Base-by-base conservation (phyloP, 1,140 invertebrate species). In the Solenopsis invicta region DNA sequence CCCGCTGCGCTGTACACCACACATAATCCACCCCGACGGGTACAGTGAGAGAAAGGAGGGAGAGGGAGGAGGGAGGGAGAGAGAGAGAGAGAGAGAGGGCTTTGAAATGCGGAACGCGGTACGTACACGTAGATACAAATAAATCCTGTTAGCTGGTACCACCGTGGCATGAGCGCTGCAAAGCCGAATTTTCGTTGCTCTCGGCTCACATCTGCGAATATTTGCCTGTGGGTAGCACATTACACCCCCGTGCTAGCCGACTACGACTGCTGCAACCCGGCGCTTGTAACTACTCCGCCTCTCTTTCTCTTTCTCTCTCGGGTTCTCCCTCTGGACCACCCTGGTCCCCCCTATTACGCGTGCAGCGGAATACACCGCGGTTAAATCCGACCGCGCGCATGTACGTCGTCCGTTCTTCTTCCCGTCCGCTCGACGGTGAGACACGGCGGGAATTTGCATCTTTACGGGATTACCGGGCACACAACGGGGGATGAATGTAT, bases 91-190 rank as follows among this genome's bases (percentile, higher is more conserved):
- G 34, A 56, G 34, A 34, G 50, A 13, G 64, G 64, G 87, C 77
- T 52, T 56, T 54, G 74, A 87, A 84, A 90, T 87, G 67, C 80
- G 78, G 50, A 84, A 54, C 64, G n/a, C 13, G 54, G 45, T 67
- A 88, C 82, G 74, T 87, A 87, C 80, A 87, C 87, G 67, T 77
- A 85, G 88, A 91, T 86, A 89, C 90, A 90, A 91, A 91, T 92
- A 92, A 92, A 92, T 92, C 91, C 91, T 89, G 91, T 92, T 92
- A 92, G 91, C 87, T 67, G 74, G 76, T 61, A 71, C 64, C 66
- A 86, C 69, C 69, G 66, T 54, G 64, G 82, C 76, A 87, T 64
- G 89, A 86, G 77, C 66, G 76, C 29, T 81, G 89, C 89, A 91
- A 91, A 90, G 89, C 90, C 86, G 88, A 90, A 91, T 90, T 90